Conservation (phyloP, 2,888 invertebrate genomes). For the Buathra laborator region DNA sequence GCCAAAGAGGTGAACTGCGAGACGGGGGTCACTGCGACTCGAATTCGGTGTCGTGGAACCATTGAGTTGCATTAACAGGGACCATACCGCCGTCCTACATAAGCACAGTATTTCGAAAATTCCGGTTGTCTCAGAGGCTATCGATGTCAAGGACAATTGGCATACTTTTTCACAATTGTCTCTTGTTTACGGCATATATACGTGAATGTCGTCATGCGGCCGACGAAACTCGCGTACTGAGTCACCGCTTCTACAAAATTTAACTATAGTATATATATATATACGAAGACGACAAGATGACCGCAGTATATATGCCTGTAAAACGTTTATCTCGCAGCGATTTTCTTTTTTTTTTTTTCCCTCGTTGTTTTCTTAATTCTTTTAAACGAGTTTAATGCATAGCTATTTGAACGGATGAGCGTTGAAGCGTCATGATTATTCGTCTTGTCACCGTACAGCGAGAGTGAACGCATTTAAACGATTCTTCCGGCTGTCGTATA, state of each 20-base stretch:
- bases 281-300: conserved; percentile 17
- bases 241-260: conserved; percentile 34
- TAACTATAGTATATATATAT: background rate
- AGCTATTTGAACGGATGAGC: conserved; percentile 26
- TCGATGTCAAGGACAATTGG: conserved; percentile 71
- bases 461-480: conserved; percentile 59
- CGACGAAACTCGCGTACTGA: conserved; percentile 45
- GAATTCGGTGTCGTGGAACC: background rate
- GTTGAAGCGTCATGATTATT: conserved; percentile 41
- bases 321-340: background rate
- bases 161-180: conserved; percentile 70
- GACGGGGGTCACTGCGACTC: background rate
- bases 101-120: conserved; percentile 58
- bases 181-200: conserved; percentile 66
- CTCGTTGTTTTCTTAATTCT: background rate
- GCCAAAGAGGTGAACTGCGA: too few relatives aligned
- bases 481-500: conserved; percentile 65
- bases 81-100: background rate
- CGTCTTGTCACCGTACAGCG: conserved; percentile 34
- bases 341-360: background rate
- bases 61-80: background rate
- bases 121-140: conserved; percentile 52
- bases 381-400: conserved; percentile 11
- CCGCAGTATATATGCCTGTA: background rate
- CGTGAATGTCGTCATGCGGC: conserved; percentile 61